A percentile compares a stretch with the other conserved stretches of the same genome.
phyloP scores from a whole-genome alignment of 1,140 invertebrate species.

The Centruroides vittatus region DNA sequence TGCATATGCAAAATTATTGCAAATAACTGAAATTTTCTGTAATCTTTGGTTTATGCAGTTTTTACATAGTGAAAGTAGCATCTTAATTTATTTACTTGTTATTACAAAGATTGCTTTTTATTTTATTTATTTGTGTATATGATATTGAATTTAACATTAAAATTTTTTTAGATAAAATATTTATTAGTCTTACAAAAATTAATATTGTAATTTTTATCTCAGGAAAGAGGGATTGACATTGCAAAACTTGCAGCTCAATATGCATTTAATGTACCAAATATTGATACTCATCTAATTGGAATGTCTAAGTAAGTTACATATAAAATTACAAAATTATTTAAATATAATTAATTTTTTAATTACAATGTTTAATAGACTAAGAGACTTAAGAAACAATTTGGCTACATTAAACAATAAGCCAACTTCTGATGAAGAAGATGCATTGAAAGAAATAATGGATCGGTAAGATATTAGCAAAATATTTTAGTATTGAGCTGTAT shows the following conservation, averaged over 20 bases:
- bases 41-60: too few species aligned
- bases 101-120: neutral
- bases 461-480: neutral
- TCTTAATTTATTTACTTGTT: neutral
- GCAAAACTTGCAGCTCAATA: slow-evolving; percentile 26
- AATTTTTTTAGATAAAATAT: neutral
- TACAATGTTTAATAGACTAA: slow-evolving; percentile 13
- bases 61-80: slow-evolving; percentile 3
- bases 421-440: slow-evolving; percentile 21
- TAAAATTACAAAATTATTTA: neutral
- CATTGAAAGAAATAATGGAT: slow-evolving; percentile 20
- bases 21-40: too few species aligned
- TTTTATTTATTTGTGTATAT: neutral
- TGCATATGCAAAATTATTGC: too few species aligned
- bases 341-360: neutral
- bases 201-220: slow-evolving; percentile 1
- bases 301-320: slow-evolving; percentile 23
- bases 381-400: slow-evolving; percentile 23
- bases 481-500: too few species aligned
- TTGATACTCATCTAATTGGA: slow-evolving; percentile 26
- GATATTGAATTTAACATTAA: neutral
- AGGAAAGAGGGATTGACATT: slow-evolving; percentile 26
- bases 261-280: slow-evolving; percentile 21
- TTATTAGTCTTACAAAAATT: neutral
- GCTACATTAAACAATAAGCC: slow-evolving; percentile 17